Base-by-base conservation (phyloP, 2,113 vertebrate species). In the Sceloporus tristichus region DNA sequence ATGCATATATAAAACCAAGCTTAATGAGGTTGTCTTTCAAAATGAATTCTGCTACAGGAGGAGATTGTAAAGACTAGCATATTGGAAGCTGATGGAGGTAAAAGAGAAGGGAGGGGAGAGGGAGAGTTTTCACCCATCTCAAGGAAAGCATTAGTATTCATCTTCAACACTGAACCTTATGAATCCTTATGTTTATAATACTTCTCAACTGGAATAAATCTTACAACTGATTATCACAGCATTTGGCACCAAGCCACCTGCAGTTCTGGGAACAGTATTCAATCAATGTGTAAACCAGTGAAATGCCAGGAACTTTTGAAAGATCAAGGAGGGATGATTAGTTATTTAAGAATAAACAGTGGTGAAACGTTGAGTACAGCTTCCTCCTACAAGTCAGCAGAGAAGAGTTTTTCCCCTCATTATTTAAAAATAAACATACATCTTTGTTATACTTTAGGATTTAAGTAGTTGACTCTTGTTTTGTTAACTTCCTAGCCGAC, bases 121-220 rank as follows among this genome's bases (percentile, higher is more conserved):
- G 29, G 48, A 92, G 95, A 96, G 90, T 95, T 96, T 96, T 94
- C 90, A 91, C 29, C 91, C 89, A 85, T 90, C 95, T 95, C 91
- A 84, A 91, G 90, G 92, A 91, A 92, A 92, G 92, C 85, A 93
- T 96, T 94, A 92, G 93, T 88, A 95, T 96, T 95, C 93, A 75
- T 93, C 95, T 95, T 92, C 90, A 88, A 90, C 5, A 25, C 79
- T 38, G 93, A 93, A 92, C 91, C 93, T 95, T 95, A 95, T 92
- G 95, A 96, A 95, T 97, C 93, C 95, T 97, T 93, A 94, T 97
- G 96, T 97, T 98, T 97, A 97, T 96, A 96, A 95, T 96, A 95
- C 95, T 97, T 96, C 95, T 96, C 95, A 91, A 96, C 95, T 96
- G 96, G 94, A 96, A 97, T 97, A 97, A 98, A 97, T 98, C 97